A percentile compares a stretch with the other conserved stretches of the same genome.
phyloP scores from a whole-genome alignment of 2,113 vertebrate species.

The Cromileptes altivelis region DNA sequence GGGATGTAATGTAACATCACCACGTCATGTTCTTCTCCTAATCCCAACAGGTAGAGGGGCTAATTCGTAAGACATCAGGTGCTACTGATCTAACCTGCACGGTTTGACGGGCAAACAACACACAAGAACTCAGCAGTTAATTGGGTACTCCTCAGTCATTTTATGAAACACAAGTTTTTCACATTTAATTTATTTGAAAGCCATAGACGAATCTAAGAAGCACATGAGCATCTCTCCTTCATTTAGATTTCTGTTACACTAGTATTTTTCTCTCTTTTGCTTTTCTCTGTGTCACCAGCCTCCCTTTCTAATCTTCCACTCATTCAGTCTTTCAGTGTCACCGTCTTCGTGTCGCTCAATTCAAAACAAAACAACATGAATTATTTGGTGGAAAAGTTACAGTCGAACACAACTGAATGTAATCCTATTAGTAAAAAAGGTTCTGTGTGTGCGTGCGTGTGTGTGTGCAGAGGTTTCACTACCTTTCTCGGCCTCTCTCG shows the following conservation, averaged over 20 bases:
- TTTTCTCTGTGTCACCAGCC: not conserved
- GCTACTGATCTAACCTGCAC: not conserved
- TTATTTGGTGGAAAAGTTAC: conserved; percentile 13
- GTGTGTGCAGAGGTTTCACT: conserved; percentile 31
- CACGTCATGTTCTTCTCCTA: too few relatives aligned
- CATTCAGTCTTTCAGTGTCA: conserved; percentile 2
- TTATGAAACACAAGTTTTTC: not conserved
- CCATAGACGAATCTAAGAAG: not conserved
- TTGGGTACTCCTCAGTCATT: not conserved
- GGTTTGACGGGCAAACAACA: not conserved
- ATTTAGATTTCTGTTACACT: not conserved
- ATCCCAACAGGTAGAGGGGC: too few relatives aligned
- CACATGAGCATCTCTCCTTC: not conserved
- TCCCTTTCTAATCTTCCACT: not conserved
- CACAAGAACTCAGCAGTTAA: not conserved
- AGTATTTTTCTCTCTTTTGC: not conserved
- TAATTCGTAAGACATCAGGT: too few relatives aligned
- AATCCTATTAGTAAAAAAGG: not conserved
- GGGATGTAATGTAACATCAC: too few relatives aligned
- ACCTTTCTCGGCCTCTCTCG: conserved; percentile 24
- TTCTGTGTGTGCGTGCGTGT: not conserved
- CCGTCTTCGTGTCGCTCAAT: not conserved
- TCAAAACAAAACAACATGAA: conserved; percentile 28
- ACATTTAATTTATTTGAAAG: not conserved
- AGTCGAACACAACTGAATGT: conserved; percentile 10